Base-by-base conservation (phyloP, 2,113 vertebrate genomes). In the Mirza zaza region DNA sequence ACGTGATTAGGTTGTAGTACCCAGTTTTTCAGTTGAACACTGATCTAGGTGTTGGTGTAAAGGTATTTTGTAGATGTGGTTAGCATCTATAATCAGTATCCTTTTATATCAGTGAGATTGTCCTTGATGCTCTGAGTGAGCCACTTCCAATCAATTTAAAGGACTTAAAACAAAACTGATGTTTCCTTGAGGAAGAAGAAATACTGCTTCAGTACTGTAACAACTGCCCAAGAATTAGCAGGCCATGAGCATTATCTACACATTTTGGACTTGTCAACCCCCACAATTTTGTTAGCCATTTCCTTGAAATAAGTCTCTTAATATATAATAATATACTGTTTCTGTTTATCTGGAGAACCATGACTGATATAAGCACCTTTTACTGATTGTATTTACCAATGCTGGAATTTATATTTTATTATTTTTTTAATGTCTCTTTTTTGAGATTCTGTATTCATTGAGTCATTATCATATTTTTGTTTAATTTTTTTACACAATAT, bases 381-480 rank as follows among this genome's bases (percentile, higher is more conserved):
- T 86, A n/a, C 15, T 79, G 71, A 86, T 27, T 95, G 23, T 87
- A 45, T 29, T 95, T 55, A 63, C 63, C 12, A 73, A 55, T 61
- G 23, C 39, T 32, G 61, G 34, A 85, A 55, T 80, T 71, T 63
- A n/a, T 14, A 20, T 89, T 75, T 93, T 21, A 91, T 87, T n/a
- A n/a, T 79, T 67, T 39, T 93, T 80, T 65, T 15, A 90, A 86
- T 63, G 8, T 85, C 36, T 92, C 81, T 68, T 77, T 86, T 52
- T 70, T 90, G 90, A 61, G 75, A 82, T 45, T 87, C 15, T 91
- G 2, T 77, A 36, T 87, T 68, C 15, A 32, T 29, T 81, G 42
- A 87, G n/a, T 92, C 34, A 91, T 87, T 82, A 34, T 61, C 36
- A 83, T 65, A 86, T 71, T 91, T 90, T 77, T 77, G 3, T 77